Evolutionary conservation across 2,888 invertebrate genomes (phyloP).

Genomic region (Tetrapedia diversipes): DNA sequence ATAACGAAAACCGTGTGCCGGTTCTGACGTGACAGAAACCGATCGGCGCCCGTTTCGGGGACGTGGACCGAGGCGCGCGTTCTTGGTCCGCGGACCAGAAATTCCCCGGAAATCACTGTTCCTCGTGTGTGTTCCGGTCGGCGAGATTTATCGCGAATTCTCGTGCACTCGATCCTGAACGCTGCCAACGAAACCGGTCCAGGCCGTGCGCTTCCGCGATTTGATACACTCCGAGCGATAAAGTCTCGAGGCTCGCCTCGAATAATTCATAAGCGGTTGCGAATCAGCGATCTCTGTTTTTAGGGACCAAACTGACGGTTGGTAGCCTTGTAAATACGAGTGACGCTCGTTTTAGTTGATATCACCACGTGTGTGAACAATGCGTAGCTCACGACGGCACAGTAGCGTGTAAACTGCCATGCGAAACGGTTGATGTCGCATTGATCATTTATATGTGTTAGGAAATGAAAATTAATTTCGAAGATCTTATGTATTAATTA

Average conservation of each 20-base stretch:
- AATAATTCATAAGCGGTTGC: constrained; percentile 31
- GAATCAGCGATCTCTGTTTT: too few species aligned
- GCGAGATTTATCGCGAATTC: constrained; percentile 70
- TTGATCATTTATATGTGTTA: too few species aligned
- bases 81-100: constrained; percentile 45
- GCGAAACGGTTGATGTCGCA: too few species aligned
- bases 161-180: constrained; percentile 66
- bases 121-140: constrained; percentile 69
- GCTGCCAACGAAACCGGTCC: constrained; percentile 26
- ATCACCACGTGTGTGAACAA: too few species aligned
- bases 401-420: too few species aligned
- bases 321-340: too few species aligned
- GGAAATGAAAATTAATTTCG: too few species aligned
- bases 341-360: too few species aligned
- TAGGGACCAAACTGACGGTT: too few species aligned
- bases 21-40: constrained; percentile 48
- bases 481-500: too few species aligned
- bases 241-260: constrained; percentile 19
- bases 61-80: not conserved
- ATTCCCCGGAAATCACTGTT: constrained; percentile 70
- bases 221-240: constrained; percentile 40
- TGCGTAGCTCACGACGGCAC: too few species aligned
- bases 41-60: constrained; percentile 28
- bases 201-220: constrained; percentile 43
- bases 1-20: constrained; percentile 36